These are phyloP conservation scores for Hypselothyrea guttata DNA, from an alignment of 2,888 invertebrate species.

Conservation along the genomic window DNA sequence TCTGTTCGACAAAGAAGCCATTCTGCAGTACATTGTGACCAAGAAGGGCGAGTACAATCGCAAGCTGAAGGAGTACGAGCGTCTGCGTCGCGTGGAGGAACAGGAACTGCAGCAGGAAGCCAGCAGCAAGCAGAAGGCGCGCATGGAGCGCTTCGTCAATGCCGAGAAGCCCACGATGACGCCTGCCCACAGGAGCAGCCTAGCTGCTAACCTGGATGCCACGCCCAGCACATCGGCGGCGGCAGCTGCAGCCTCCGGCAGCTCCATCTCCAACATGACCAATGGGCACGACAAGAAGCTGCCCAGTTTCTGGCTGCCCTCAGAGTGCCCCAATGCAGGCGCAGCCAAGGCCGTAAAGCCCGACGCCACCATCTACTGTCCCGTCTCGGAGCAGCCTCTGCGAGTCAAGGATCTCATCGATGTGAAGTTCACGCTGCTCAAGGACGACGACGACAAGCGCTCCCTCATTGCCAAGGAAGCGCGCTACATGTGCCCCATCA, in stretches of 20 bases:
- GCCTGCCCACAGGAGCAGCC: conserved; percentile 46
- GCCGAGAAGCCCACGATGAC: conserved; percentile 85
- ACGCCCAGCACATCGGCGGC: conserved; percentile 51
- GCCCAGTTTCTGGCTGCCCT: conserved; percentile 98
- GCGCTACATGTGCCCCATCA: conserved; percentile 98
- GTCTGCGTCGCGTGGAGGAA: conserved; percentile 90
- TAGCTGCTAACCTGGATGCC: conserved; percentile 32
- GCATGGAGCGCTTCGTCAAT: conserved; percentile 90
- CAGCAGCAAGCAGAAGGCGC: conserved; percentile 84
- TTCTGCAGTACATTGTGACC: conserved; percentile 95
- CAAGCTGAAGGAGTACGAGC: conserved; percentile 95
- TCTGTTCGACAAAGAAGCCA: conserved; percentile 98
- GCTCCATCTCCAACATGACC: conserved; percentile 87
- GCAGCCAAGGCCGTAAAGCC: conserved; percentile 88
- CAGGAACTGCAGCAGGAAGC: conserved; percentile 86
- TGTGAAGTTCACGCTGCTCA: conserved; percentile 95
- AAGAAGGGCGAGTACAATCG: conserved; percentile 96
- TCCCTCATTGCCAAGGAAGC: conserved; percentile 94
- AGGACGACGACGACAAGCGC: conserved; percentile 93
- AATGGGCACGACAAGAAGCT: conserved; percentile 90
- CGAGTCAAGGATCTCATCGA: conserved; percentile 96
- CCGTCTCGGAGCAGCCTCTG: conserved; percentile 91
- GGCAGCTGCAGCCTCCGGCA: conserved; percentile 26
- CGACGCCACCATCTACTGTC: conserved; percentile 86
- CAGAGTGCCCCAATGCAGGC: conserved; percentile 93